phyloP scores from a whole-genome alignment of 2,113 vertebrate species.

The Pelodiscus sinensis region DNA sequence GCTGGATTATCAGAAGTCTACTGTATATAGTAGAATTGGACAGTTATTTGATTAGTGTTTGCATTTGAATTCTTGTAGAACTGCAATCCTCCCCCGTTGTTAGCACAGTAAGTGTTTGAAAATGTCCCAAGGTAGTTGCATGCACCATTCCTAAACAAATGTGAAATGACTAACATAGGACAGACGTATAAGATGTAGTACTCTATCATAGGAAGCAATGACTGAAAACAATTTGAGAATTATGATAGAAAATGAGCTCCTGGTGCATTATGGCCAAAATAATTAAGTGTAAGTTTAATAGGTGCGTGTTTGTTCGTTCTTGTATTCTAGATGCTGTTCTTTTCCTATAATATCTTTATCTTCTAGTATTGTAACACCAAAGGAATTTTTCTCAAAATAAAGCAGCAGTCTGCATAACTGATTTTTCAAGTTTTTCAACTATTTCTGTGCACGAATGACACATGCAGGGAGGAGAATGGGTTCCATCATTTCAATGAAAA shows the following conservation, averaged over 20 bases:
- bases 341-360: not conserved
- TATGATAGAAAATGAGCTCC: not conserved
- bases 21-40: no score
- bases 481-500: not conserved
- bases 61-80: not conserved
- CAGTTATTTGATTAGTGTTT: not conserved
- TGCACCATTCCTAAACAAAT: not conserved
- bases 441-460: not conserved
- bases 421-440: not conserved
- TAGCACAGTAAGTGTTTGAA: not conserved
- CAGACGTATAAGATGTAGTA: not conserved
- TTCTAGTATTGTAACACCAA: rapidly evolving
- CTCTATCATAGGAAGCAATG: not conserved
- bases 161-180: not conserved
- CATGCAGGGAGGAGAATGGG: not conserved
- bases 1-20: no score
- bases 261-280: not conserved
- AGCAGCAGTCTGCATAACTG: not conserved
- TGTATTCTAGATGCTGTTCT: not conserved
- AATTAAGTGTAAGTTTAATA: not conserved
- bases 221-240: not conserved
- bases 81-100: not conserved
- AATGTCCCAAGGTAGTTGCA: not conserved
- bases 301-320: not conserved
- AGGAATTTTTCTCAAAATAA: not conserved